phyloP scores from a whole-genome alignment of 2,888 invertebrate species.

The Thumatha senex region DNA sequence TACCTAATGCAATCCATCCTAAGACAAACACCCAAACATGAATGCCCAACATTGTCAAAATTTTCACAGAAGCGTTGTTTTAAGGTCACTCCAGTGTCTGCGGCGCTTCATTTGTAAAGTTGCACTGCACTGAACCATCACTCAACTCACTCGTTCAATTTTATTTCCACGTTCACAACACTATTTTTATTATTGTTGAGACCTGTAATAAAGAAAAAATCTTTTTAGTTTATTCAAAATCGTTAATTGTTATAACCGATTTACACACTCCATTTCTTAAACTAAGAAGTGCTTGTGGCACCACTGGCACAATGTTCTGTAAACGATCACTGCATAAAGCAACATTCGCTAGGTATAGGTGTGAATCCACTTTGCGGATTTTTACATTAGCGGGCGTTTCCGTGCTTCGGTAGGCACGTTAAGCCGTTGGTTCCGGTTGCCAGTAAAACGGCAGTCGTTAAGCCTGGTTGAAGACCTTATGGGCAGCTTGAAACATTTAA shows the following conservation, averaged over 20 bases:
- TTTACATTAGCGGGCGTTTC: no score
- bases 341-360: no score
- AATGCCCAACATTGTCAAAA: conserved; percentile 49
- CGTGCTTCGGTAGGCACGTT: no score
- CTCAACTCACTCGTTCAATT: conserved; percentile 53
- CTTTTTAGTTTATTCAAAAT: neutral
- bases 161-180: conserved; percentile 32
- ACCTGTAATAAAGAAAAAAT: conserved; percentile 43
- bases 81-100: conserved; percentile 42
- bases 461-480: no score
- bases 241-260: neutral
- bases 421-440: no score
- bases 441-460: no score
- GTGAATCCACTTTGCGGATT: no score
- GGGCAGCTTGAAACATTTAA: no score
- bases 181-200: conserved; percentile 21
- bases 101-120: conserved; percentile 73
- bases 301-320: no score
- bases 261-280: no score
- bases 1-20: conserved; percentile 59
- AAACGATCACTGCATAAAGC: no score
- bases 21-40: conserved; percentile 47
- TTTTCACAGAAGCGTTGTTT: conserved; percentile 52
- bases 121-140: conserved; percentile 39
- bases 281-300: no score